These are phyloP conservation scores for Anthopleura xanthogrammica DNA, from an alignment of 92 coral and sea anemone genomes.

Conservation along the genomic window DNA sequence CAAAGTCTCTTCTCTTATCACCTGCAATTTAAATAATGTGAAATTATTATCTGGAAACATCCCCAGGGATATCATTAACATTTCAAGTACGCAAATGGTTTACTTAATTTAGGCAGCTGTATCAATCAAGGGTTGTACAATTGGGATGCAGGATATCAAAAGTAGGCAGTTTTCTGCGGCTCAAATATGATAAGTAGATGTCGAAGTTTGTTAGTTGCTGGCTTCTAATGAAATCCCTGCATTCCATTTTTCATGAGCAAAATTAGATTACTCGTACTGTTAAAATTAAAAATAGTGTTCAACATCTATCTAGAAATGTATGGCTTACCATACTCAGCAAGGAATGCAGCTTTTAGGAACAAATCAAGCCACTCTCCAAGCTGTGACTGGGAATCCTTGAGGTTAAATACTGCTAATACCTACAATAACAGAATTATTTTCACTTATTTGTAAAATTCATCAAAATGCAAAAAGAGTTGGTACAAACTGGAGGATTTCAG, in stretches of 20 bases:
- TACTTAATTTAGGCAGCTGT: no score
- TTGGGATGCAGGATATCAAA: no score
- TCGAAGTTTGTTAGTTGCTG: no score
- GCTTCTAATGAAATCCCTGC: no score
- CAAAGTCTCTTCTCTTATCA: constrained; percentile 33
- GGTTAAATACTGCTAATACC: constrained; percentile 92
- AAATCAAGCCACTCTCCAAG: constrained; percentile 94
- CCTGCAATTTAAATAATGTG: constrained; percentile 35
- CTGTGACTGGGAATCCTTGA: constrained; percentile 92
- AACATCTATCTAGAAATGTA: neutral
- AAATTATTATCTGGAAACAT: neutral
- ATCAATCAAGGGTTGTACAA: no score
- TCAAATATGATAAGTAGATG: no score
- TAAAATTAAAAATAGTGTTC: neutral
- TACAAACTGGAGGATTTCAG: no score
- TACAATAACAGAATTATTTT: neutral
- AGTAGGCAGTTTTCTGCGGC: no score
- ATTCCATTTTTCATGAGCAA: no score
- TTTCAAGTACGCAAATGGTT: no score
- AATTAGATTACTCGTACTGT: neutral
- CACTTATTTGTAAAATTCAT: neutral
- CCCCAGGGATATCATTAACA: no score
- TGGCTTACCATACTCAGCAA: constrained; percentile 49
- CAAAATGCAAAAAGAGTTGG: neutral
- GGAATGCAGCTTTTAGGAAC: constrained; percentile 79